Evolutionary conservation across 2,113 vertebrate genomes (phyloP), one percentile per base, ranked within the genome.

Genomic region (Sitta europaea): DNA sequence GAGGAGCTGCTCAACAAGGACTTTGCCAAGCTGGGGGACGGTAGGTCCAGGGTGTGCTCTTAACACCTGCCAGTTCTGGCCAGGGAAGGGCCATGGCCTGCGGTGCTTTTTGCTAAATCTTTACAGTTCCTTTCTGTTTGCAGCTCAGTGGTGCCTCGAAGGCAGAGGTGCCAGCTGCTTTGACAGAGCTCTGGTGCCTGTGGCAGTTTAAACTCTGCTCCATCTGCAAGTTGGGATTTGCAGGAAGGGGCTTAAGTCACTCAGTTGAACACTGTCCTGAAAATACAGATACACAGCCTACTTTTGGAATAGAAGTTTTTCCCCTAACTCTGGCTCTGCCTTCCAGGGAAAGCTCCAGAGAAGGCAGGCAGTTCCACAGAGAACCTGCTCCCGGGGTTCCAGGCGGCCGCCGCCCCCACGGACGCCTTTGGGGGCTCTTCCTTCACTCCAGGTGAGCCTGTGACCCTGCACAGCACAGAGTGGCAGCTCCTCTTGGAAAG

Each of bases 1-100:
- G 99, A 99, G 96, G 99, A 99, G 96, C 98, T 99, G 67, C 98
- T 99, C 8, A 99, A 99, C 98, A 99, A 99, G 97, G 99, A 99
- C 97, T 99, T 99, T 97, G 99, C 99, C 28, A 99, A 99, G 96
- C 97, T 99, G 7, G 97, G 98, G 22, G 99, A 99, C 21, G 98
- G 99, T 99, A 96, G 97, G 98, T 96, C 63, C 29, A 3, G 8
- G 16, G 45, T 5, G 16, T n/a, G 50, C 14, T n/a, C 50, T 50
- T 22, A 5, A 14, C 35, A 6, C 18, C 73, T 25, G 15, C 61
- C 38, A 63, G 40, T 40, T 45, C 43, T 59, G 58, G 15, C 10
- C 25, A 2, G 2, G 2, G 53, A 12, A 9, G 14, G 0, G n/a
- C n/a, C n/a, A n/a, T n/a, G n/a, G n/a, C n/a, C n/a, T n/a, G n/a